Base-by-base conservation (phyloP, 2,888 invertebrate genomes). In the Heteropelma amictum region DNA sequence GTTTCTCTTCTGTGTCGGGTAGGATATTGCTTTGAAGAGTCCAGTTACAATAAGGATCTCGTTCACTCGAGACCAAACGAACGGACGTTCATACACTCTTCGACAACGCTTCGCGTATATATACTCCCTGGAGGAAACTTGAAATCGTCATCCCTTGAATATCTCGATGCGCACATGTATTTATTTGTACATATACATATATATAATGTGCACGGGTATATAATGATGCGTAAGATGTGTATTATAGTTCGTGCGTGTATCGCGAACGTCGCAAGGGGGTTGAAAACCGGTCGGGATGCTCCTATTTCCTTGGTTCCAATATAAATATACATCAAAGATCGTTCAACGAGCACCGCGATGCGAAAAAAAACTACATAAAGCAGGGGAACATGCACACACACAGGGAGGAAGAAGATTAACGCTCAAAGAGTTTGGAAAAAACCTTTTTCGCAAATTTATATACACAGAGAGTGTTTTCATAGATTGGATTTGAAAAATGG, bases 31-130 rank as follows among this genome's bases (percentile, higher is more conserved):
- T 75, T 75, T 75, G 75, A 75, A 73, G 42, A 56, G 65, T 75
- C 65, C 51, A 58, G 64, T 56, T 51, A 49, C 67, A 71, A 75
- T 75, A 67, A 75, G 75, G 75, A 71, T 75, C 70, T 40, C 49
- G 64, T 69, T 69, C 53, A 42, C 33, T 61, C 42, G 65, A 42
- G 54, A 33, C 54, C 49, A 54, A 65, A 65, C 47, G 47, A 65
- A 53, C 38, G 69, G 53, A 60, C 47, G 54, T 54, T 26, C 60
- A 8, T 21, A 30, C 54, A 60, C 64, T 35, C n/a, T n/a, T n/a
- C n/a, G n/a, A n/a, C n/a, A 10, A 35, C 56, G 35, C 1, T 53
- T 33, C 19, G 4, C 12, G 30, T 30, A 30, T 30, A 10, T 30
- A 8, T 30, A 6, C 30, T 30, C 30, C 17, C 53, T 30, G 10